These are phyloP conservation scores for Acromyrmex heyeri DNA, from an alignment of 1,140 invertebrate species.

Conservation along the genomic window DNA sequence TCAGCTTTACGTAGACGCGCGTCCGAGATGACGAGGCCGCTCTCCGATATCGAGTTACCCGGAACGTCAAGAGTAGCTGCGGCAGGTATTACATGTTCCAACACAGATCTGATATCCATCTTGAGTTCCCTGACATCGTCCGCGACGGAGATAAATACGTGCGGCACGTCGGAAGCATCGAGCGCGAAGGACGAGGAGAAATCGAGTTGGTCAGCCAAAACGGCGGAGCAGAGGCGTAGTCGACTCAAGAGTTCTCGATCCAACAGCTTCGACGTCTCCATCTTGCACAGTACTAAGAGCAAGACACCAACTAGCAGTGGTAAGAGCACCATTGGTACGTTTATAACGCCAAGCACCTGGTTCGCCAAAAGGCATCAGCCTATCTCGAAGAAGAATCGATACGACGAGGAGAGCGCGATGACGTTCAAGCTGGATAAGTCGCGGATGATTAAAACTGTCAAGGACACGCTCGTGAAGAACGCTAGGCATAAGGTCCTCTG, in stretches of 20 bases:
- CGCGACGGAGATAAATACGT: slow-evolving; percentile 91
- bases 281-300: slow-evolving; percentile 88
- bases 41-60: slow-evolving; percentile 79
- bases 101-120: slow-evolving; percentile 92
- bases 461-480: slow-evolving; percentile 86
- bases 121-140: slow-evolving; percentile 93
- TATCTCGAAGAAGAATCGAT: slow-evolving; percentile 89
- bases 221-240: slow-evolving; percentile 85
- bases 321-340: slow-evolving; percentile 40
- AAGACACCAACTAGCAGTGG: slow-evolving; percentile 81
- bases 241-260: slow-evolving; percentile 90
- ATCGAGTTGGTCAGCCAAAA: slow-evolving; percentile 72
- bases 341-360: slow-evolving; percentile 89
- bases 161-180: slow-evolving; percentile 78
- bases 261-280: slow-evolving; percentile 93
- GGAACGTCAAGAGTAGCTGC: slow-evolving; percentile 84
- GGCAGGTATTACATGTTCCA: slow-evolving; percentile 91
- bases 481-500: slow-evolving; percentile 88
- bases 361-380: slow-evolving; percentile 92
- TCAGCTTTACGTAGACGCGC: slow-evolving; percentile 85
- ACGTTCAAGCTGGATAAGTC: slow-evolving; percentile 83
- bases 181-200: slow-evolving; percentile 76
- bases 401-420: slow-evolving; percentile 74
- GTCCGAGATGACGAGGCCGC: slow-evolving; percentile 89
- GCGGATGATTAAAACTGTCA: slow-evolving; percentile 83